Evolutionary conservation across 1,140 invertebrate species (phyloP).

Genomic region (Plutomurus gul): DNA sequence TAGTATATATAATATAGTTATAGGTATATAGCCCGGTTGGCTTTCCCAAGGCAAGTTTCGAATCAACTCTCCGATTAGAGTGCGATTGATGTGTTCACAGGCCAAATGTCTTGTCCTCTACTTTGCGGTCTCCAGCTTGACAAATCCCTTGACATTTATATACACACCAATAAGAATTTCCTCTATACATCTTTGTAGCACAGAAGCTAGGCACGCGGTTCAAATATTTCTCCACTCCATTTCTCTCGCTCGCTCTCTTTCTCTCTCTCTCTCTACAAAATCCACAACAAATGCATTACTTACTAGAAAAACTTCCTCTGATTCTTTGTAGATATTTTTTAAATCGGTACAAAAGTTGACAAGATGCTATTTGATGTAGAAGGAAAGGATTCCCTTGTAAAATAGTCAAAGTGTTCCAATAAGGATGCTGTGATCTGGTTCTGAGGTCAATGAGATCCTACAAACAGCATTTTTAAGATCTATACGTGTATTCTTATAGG

Average conservation of each 20-base stretch:
- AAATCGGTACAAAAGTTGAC: too few species aligned
- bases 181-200: neutral
- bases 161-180: neutral
- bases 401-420: too few species aligned
- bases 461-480: neutral
- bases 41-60: neutral
- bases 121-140: neutral
- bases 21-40: neutral
- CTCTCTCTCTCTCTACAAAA: too few species aligned
- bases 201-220: too few species aligned
- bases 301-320: too few species aligned
- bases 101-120: neutral
- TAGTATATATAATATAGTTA: too few species aligned
- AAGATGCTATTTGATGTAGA: too few species aligned
- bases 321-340: too few species aligned
- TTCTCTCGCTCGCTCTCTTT: neutral
- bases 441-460: too few species aligned
- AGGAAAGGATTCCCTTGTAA: too few species aligned
- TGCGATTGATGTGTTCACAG: neutral
- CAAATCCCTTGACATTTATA: neutral
- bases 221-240: neutral
- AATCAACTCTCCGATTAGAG: neutral
- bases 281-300: too few species aligned
- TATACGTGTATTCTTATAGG: neutral
- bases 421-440: too few species aligned